Conservation (phyloP, 2,797 vertebrate genomes). For the Semaprochilodus insignis region DNA sequence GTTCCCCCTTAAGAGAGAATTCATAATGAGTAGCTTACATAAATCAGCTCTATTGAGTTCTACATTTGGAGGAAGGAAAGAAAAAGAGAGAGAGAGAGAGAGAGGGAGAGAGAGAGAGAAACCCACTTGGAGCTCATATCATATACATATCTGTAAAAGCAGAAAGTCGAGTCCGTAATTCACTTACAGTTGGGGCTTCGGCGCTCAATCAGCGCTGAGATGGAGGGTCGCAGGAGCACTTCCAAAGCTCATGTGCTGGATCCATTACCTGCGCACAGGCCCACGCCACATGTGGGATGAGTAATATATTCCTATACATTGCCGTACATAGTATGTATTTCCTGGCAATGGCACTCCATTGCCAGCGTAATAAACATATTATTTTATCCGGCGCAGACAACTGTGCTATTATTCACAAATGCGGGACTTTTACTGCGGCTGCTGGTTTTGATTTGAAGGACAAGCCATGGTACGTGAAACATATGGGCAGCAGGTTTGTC, state of each 20-base stretch:
- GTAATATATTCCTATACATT: slow-evolving; percentile 69
- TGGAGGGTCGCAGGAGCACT: slow-evolving; percentile 52
- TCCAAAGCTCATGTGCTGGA: slow-evolving; percentile 62
- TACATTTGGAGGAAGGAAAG: slow-evolving; percentile 10
- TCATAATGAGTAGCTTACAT: slow-evolving; percentile 49
- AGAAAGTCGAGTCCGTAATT: slow-evolving; percentile 55
- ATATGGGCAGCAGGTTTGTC: slow-evolving; percentile 66
- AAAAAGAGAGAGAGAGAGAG: too few relatives aligned
- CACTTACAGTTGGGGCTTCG: slow-evolving; percentile 55
- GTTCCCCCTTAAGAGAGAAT: slow-evolving; percentile 52
- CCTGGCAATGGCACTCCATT: slow-evolving; percentile 65
- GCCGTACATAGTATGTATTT: slow-evolving; percentile 63
- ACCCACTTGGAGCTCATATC: slow-evolving; percentile 23
- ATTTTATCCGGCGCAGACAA: slow-evolving; percentile 64
- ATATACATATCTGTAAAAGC: slow-evolving; percentile 32
- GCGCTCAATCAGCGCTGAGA: slow-evolving; percentile 58
- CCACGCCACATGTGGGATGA: slow-evolving; percentile 61
- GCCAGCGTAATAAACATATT: slow-evolving; percentile 68
- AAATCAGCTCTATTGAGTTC: slow-evolving; percentile 46
- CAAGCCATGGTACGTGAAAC: slow-evolving; percentile 49
- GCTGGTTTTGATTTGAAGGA: slow-evolving; percentile 65
- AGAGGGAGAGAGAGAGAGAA: not conserved
- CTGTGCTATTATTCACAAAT: slow-evolving; percentile 62
- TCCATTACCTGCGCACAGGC: slow-evolving; percentile 64
- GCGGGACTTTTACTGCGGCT: slow-evolving; percentile 48